Conservation (phyloP, 2,113 vertebrate species). For the Leucosticte australis region DNA sequence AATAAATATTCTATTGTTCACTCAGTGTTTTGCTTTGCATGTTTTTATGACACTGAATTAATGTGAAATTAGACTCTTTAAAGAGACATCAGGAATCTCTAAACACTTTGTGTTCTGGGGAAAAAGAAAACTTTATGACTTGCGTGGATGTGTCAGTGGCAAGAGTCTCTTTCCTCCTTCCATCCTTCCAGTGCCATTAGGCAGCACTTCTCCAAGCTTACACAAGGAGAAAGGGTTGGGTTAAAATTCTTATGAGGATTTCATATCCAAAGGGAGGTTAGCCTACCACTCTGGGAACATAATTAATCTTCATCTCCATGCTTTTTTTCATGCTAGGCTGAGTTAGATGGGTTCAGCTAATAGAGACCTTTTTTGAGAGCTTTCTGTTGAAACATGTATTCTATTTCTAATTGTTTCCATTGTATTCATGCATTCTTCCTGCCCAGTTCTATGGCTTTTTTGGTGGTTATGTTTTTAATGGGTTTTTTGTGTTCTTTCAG, state of each 20-base stretch:
- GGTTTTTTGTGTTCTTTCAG: conserved; percentile 74
- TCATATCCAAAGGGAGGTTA: neutral
- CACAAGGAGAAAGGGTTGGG: neutral
- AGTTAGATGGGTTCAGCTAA: neutral
- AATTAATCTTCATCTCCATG: neutral
- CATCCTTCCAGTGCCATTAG: neutral
- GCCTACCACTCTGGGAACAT: neutral
- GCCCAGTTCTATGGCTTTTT: neutral
- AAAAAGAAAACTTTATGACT: neutral
- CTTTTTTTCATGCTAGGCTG: neutral
- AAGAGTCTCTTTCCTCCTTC: neutral
- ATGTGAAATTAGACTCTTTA: neutral
- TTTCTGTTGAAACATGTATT: neutral
- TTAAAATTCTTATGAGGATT: neutral
- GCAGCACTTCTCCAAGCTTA: neutral
- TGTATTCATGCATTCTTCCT: neutral
- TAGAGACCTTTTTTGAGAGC: neutral
- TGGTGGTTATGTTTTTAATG: neutral
- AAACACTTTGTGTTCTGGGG: neutral
- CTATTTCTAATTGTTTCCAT: neutral
- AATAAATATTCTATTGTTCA: neutral
- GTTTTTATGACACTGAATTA: neutral
- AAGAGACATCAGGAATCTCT: neutral
- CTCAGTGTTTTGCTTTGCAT: neutral
- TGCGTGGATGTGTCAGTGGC: neutral